These are phyloP conservation scores for Drosophila ohnishii DNA, from an alignment of 1,140 invertebrate species.

Conservation along the genomic window DNA sequence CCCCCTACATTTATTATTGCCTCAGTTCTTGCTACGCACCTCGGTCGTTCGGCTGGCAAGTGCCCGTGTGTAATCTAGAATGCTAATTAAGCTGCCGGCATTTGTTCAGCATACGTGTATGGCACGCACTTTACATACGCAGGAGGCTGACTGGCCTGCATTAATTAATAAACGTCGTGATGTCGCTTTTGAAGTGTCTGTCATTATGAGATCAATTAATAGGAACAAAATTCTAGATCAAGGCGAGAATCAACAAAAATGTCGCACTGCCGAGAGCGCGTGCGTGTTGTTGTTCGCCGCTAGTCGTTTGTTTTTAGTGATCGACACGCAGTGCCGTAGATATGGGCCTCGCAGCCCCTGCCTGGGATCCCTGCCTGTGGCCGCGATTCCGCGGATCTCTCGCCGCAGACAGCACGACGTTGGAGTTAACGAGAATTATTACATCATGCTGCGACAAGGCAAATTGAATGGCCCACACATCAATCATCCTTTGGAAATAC, in stretches of 20 bases:
- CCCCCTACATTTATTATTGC: conserved; percentile 48
- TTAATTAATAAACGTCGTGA: conserved; percentile 82
- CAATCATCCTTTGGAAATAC: conserved; percentile 45
- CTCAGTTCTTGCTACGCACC: conserved; percentile 67
- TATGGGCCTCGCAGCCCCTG: conserved; percentile 3
- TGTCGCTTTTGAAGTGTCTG: conserved; percentile 82
- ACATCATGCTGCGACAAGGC: conserved; percentile 50
- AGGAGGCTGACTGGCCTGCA: conserved; percentile 60
- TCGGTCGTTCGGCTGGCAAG: neutral
- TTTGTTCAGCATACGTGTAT: conserved; percentile 58
- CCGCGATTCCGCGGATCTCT: conserved; percentile 40
- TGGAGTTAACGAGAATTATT: conserved; percentile 54
- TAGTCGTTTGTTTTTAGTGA: conserved; percentile 31
- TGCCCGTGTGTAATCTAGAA: conserved; percentile 68
- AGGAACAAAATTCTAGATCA: conserved; percentile 82
- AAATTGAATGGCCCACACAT: conserved; percentile 49
- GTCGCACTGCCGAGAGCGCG: conserved; percentile 63
- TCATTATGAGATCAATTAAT: conserved; percentile 83
- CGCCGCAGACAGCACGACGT: conserved; percentile 55
- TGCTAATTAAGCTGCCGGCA: conserved; percentile 82
- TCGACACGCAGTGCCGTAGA: conserved; percentile 35
- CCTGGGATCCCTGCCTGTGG: conserved; percentile 28
- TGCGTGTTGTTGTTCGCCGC: conserved; percentile 30
- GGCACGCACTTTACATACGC: conserved; percentile 69
- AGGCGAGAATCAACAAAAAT: conserved; percentile 78